phyloP scores from a whole-genome alignment of 2,888 invertebrate genomes.

The Apodemia hepburni region DNA sequence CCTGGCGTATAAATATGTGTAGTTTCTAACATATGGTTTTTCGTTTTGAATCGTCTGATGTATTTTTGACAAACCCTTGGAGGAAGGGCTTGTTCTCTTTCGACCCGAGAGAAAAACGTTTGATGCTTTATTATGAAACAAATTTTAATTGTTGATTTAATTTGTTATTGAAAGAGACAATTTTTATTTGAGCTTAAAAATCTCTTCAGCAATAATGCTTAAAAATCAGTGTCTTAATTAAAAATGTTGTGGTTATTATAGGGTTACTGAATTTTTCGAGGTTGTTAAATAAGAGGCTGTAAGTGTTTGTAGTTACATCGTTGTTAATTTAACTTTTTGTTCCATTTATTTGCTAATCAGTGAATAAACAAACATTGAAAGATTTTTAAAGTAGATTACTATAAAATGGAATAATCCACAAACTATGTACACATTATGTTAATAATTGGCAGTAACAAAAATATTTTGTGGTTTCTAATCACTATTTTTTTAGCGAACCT shows the following conservation, averaged over 20 bases:
- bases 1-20: slow-evolving; percentile 24
- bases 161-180: slow-evolving; percentile 10
- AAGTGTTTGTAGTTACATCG: slow-evolving; percentile 45
- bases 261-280: slow-evolving; percentile 48
- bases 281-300: slow-evolving; percentile 67
- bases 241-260: slow-evolving; percentile 62
- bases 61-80: not conserved
- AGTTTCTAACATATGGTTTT: not conserved
- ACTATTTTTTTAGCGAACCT: no score
- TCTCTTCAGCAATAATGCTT: slow-evolving; percentile 48
- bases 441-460: no score
- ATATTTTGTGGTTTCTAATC: no score
- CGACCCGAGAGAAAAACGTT: not conserved
- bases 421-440: no score
- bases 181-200: slow-evolving; percentile 9
- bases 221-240: slow-evolving; percentile 58
- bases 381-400: not conserved
- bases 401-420: not conserved
- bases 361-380: not conserved
- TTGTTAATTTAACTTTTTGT: slow-evolving; percentile 36
- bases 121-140: slow-evolving; percentile 6
- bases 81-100: not conserved
- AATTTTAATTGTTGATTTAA: slow-evolving; percentile 17
- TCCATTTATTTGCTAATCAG: not conserved
- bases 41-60: not conserved